Evolutionary conservation across 2,797 vertebrate species (phyloP).

Genomic region (Hafferia zeledoni): DNA sequence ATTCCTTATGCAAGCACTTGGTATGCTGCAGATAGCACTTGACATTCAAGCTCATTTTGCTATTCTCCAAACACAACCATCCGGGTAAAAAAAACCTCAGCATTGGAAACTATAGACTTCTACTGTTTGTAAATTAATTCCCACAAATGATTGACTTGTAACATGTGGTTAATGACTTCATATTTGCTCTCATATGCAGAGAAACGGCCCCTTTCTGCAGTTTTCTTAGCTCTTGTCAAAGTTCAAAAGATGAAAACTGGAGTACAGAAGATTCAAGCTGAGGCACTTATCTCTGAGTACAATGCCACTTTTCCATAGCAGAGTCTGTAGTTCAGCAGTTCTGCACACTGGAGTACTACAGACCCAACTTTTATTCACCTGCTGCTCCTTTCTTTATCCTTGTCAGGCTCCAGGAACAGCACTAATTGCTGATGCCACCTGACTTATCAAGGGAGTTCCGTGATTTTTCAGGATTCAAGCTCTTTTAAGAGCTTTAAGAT

Average conservation of each 20-base stretch:
- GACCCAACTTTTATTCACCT: background rate
- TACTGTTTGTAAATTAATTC: background rate
- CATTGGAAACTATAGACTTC: background rate
- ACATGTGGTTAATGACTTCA: background rate
- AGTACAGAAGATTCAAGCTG: background rate
- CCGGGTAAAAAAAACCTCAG: background rate
- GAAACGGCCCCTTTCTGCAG: background rate
- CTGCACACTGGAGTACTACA: background rate
- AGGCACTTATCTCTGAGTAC: background rate
- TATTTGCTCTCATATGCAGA: background rate
- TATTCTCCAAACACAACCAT: background rate
- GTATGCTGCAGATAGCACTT: background rate
- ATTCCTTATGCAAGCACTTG: background rate
- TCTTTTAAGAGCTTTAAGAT: background rate
- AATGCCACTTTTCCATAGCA: background rate
- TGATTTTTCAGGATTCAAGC: background rate
- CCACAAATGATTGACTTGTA: background rate
- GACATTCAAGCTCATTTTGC: background rate
- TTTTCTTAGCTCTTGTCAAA: background rate
- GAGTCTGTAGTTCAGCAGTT: background rate
- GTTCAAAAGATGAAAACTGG: background rate
- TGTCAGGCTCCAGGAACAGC: background rate
- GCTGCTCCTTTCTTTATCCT: background rate
- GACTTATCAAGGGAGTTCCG: background rate
- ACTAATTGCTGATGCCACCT: background rate